These are phyloP conservation scores for Sthenelais limicola DNA, from an alignment of 2,888 invertebrate genomes.

Conservation along the genomic window DNA sequence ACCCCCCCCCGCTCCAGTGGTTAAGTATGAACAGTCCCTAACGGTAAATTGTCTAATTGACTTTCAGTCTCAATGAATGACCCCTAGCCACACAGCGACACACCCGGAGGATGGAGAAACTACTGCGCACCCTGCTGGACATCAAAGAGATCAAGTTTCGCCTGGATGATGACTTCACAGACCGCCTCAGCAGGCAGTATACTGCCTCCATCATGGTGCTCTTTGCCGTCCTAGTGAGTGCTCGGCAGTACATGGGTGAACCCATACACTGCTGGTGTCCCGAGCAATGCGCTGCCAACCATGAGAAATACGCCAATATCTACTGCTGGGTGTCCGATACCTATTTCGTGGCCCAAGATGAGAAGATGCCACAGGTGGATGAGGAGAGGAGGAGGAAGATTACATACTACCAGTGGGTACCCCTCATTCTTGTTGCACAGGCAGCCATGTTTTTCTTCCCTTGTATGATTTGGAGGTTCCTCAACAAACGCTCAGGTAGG, in stretches of 20 bases:
- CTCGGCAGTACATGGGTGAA: constrained; percentile 74
- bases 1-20: too few species aligned
- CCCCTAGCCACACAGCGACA: too few species aligned
- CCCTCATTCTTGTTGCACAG: constrained; percentile 69
- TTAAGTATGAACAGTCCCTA: too few species aligned
- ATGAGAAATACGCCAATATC: constrained; percentile 53
- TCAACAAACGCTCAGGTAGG: constrained; percentile 54
- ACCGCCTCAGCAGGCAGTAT: constrained; percentile 73
- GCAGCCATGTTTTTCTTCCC: constrained; percentile 65
- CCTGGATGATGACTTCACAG: constrained; percentile 71
- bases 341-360: constrained; percentile 60
- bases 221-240: constrained; percentile 72
- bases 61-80: too few species aligned
- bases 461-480: constrained; percentile 73
- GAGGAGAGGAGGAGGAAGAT: constrained; percentile 69
- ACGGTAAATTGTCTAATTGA: too few species aligned
- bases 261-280: constrained; percentile 73
- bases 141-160: constrained; percentile 48
- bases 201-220: constrained; percentile 70
- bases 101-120: constrained; percentile 51
- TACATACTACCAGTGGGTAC: constrained; percentile 73
- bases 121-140: constrained; percentile 48
- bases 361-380: constrained; percentile 49
- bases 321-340: constrained; percentile 71
- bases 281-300: constrained; percentile 54